Evolutionary conservation across 2,113 vertebrate genomes (phyloP), one percentile per base, ranked within the genome.

Genomic region (Pao palembangensis): DNA sequence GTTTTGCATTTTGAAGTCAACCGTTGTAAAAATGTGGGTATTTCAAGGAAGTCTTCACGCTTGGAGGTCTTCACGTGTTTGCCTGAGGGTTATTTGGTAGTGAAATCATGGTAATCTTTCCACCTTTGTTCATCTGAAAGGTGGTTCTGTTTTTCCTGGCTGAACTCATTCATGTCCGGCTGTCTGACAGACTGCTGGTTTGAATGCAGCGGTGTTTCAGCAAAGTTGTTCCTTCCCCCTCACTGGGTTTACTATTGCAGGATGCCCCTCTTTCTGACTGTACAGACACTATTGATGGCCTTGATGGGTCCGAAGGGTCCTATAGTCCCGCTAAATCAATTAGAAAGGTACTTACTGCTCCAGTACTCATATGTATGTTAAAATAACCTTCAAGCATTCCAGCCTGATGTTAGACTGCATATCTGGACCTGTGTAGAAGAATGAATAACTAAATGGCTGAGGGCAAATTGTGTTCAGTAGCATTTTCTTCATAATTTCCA

Each of bases 251-350:
- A 89, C 94, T 91, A 91, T 98, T 98, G 85, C 97, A 99, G 97
- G 96, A 99, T 60, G 94, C 93, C 82, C 95, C 95, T 92, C 94
- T 98, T 83, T 99, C 97, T 93, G 97, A 98, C 97, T 99, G 95
- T 93, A 94, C 94, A 93, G 97, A 98, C 90, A 94, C 93, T 94
- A 94, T 98, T 94, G 94, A 98, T 90, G 95, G 94, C 94, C 93
- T 98, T 85, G 94, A 96, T 93, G 91, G 91, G 87, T 92, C 94
- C 93, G 93, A 94, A 93, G 94, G 93, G 91, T 91, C 93, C 93
- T 94, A 93, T 94, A 98, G 94, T 90, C 95, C 96, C 58, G 93
- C 94, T 97, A 95, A 91, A 89, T 92, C 94, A 93, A 79, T 95
- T 97, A 96, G 96, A 97, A 98, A 99, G 96, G 96, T 98, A 99